A percentile compares a stretch with the other conserved stretches of the same genome.
Conservation (phyloP, 2,888 invertebrate species). For the Trichopria drosophilae region DNA sequence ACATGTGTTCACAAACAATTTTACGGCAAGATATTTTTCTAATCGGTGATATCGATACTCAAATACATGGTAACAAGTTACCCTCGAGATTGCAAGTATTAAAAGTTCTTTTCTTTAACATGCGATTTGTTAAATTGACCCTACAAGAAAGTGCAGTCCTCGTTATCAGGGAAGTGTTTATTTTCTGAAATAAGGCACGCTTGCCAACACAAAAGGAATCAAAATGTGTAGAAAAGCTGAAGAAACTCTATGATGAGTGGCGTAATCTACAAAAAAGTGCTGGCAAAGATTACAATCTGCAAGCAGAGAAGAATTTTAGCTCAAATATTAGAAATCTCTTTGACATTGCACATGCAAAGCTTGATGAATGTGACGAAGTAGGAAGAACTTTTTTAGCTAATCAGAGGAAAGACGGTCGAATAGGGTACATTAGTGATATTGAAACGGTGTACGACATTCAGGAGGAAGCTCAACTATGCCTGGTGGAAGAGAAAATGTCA, state of each 20-base stretch:
- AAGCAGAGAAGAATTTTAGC: no score
- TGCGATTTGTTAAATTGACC: slow-evolving; percentile 28
- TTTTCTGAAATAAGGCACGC: slow-evolving; percentile 35
- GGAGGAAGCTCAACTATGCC: no score
- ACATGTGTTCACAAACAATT: no score
- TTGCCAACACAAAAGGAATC: slow-evolving; percentile 26
- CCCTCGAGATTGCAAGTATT: slow-evolving; percentile 35
- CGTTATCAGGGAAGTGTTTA: slow-evolving; percentile 30
- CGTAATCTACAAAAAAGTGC: slow-evolving; percentile 43
- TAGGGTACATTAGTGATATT: slow-evolving; percentile 21
- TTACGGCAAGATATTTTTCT: slow-evolving; percentile 18
- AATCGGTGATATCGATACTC: slow-evolving; percentile 12
- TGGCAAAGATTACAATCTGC: slow-evolving; percentile 31
- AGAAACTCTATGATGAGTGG: slow-evolving; percentile 45
- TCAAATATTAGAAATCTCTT: no score
- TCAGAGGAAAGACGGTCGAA: slow-evolving; percentile 16
- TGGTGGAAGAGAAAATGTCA: no score
- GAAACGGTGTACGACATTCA: no score
- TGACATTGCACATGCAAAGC: slow-evolving; percentile 29
- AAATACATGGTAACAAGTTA: slow-evolving; percentile 32
- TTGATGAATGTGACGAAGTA: slow-evolving; percentile 22
- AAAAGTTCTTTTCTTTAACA: slow-evolving; percentile 34
- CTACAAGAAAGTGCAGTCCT: slow-evolving; percentile 30
- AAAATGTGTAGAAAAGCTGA: slow-evolving; percentile 35
- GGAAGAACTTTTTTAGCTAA: slow-evolving; percentile 13